Evolutionary conservation across 1,140 invertebrate genomes (phyloP).

Genomic region (Atta cephalotes): DNA sequence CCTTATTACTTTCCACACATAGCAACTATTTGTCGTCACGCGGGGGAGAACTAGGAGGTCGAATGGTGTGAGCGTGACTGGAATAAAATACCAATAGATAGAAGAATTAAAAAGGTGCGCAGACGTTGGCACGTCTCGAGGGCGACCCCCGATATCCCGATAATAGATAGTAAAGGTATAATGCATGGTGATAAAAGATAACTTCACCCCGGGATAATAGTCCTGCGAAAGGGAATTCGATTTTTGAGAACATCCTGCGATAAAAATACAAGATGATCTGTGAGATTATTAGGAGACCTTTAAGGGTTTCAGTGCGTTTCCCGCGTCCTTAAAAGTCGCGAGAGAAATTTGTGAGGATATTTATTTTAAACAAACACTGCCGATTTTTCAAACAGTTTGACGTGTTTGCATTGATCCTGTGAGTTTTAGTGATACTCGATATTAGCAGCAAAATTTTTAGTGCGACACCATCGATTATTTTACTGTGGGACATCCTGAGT

Average conservation of each 20-base stretch:
- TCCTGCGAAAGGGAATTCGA: not conserved
- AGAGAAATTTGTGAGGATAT: conserved; percentile 4
- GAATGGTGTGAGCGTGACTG: conserved; percentile 53
- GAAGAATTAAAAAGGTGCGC: conserved; percentile 51
- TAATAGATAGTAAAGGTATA: conserved; percentile 48
- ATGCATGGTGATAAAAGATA: conserved; percentile 54
- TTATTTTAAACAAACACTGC: not conserved
- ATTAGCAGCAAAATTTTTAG: conserved; percentile 17
- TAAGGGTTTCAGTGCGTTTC: conserved; percentile 26
- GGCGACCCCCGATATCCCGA: conserved; percentile 12
- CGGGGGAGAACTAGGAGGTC: conserved; percentile 13
- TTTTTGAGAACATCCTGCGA: conserved; percentile 4
- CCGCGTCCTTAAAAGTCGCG: not conserved
- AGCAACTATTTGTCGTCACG: conserved; percentile 25
- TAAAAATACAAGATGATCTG: conserved; percentile 16
- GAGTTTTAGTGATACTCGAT: conserved; percentile 48
- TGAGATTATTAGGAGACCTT: conserved; percentile 40
- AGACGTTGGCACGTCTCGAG: conserved; percentile 14
- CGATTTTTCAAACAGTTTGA: not conserved
- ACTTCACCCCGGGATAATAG: conserved; percentile 27
- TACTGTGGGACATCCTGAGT: not conserved
- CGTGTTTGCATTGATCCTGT: not conserved
- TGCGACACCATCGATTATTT: conserved; percentile 8
- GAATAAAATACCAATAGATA: conserved; percentile 38
- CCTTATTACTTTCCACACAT: conserved; percentile 54